Conservation (phyloP, 1,140 invertebrate species). For the Proctacanthus coquilletti region DNA sequence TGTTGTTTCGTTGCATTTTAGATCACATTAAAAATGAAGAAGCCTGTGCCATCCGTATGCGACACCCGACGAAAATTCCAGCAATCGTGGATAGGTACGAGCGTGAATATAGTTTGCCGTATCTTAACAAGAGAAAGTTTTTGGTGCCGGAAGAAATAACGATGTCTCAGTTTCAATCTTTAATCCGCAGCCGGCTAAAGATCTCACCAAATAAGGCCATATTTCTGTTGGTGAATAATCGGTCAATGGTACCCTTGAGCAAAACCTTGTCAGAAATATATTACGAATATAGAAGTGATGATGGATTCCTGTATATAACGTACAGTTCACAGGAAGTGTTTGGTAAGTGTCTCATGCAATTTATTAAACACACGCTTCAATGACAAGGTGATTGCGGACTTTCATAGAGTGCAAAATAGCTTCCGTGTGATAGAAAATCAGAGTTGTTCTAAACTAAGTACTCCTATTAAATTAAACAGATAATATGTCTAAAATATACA, state of each 20-base stretch:
- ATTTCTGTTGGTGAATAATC: conserved; percentile 67
- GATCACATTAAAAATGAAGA: conserved; percentile 26
- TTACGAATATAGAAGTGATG: conserved; percentile 52
- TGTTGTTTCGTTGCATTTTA: background rate
- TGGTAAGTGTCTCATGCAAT: no score
- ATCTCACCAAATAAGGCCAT: conserved; percentile 46
- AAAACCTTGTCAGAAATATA: conserved; percentile 67
- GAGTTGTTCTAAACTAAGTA: no score
- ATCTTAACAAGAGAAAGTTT: conserved; percentile 60
- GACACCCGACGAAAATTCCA: conserved; percentile 43
- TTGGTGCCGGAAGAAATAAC: conserved; percentile 64
- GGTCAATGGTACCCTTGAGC: conserved; percentile 41
- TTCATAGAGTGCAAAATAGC: no score
- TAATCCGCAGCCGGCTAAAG: conserved; percentile 45
- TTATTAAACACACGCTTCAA: no score
- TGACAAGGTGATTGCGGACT: no score
- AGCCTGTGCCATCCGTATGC: conserved; percentile 38
- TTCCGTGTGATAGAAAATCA: no score
- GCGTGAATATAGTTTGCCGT: conserved; percentile 49
- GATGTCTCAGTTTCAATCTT: conserved; percentile 62
- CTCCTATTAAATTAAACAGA: no score
- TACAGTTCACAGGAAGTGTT: conserved; percentile 82
- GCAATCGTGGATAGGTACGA: conserved; percentile 58
- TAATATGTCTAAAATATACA: no score
- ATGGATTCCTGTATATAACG: conserved; percentile 73